These are phyloP conservation scores for Helicoverpa armigera DNA, from an alignment of 1,140 invertebrate species.

Conservation along the genomic window DNA sequence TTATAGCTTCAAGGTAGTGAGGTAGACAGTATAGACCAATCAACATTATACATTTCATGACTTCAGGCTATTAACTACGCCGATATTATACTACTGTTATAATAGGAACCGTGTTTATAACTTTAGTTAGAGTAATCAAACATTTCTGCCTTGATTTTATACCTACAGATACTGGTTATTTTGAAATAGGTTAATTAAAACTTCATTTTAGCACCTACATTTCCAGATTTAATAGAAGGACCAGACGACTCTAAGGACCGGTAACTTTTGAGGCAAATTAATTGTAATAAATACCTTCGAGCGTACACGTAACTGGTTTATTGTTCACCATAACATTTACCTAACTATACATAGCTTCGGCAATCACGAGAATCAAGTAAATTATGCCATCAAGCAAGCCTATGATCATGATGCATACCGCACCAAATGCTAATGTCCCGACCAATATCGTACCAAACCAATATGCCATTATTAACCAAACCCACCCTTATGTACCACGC, in stretches of 20 bases:
- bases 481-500: slow-evolving; percentile 11
- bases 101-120: slow-evolving; percentile 18
- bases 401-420: slow-evolving; percentile 22
- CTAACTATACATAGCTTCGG: too few relatives aligned
- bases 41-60: slow-evolving; percentile 21
- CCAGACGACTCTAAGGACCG: too few relatives aligned
- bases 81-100: slow-evolving; percentile 11
- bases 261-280: too few relatives aligned
- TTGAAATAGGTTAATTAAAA: background rate
- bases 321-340: too few relatives aligned
- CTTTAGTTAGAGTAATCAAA: background rate
- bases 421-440: slow-evolving; percentile 26
- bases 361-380: too few relatives aligned
- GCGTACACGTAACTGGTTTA: too few relatives aligned
- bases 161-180: background rate
- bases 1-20: background rate
- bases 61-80: slow-evolving; percentile 19
- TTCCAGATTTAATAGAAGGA: too few relatives aligned
- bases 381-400: background rate
- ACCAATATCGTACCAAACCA: slow-evolving; percentile 48
- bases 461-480: slow-evolving; percentile 55
- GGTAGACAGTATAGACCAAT: slow-evolving; percentile 20
- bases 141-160: background rate
- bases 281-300: too few relatives aligned
- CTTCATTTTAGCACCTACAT: too few relatives aligned